These are phyloP conservation scores for Andrena trimmerana DNA, from an alignment of 2,888 invertebrate genomes.

Conservation along the genomic window DNA sequence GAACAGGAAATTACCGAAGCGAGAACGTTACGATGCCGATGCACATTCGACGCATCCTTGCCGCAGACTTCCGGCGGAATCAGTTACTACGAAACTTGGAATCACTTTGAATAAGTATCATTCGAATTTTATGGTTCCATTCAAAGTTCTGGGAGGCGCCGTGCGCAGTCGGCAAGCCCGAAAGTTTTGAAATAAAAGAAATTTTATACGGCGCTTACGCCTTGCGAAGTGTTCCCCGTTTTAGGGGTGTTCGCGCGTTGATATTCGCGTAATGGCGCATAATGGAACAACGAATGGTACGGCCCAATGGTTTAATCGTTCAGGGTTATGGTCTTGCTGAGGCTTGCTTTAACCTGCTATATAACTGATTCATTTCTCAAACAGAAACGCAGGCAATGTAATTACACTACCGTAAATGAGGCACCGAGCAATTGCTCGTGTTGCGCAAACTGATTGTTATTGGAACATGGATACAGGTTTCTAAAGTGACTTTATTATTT, in stretches of 20 bases:
- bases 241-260: background rate
- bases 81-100: slow-evolving; percentile 22
- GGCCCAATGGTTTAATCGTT: background rate
- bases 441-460: too few relatives aligned
- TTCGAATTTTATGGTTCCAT: slow-evolving; percentile 21
- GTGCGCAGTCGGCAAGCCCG: background rate
- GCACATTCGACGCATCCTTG: slow-evolving; percentile 1
- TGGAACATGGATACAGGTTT: too few relatives aligned
- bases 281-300: background rate
- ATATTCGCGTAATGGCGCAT: background rate
- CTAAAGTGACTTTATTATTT: too few relatives aligned
- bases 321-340: background rate
- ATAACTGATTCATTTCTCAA: background rate
- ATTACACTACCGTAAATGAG: too few relatives aligned
- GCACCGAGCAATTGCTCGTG: too few relatives aligned
- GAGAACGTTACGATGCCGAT: slow-evolving; percentile 2
- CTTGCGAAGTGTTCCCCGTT: background rate
- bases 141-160: background rate
- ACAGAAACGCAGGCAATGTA: too few relatives aligned
- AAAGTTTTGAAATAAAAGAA: slow-evolving; percentile 24
- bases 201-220: slow-evolving; percentile 4
- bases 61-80: background rate
- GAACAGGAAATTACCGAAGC: background rate
- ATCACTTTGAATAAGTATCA: slow-evolving; percentile 15
- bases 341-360: background rate